Conservation (phyloP, 2,888 invertebrate species). For the Hyposoter dolosus region DNA sequence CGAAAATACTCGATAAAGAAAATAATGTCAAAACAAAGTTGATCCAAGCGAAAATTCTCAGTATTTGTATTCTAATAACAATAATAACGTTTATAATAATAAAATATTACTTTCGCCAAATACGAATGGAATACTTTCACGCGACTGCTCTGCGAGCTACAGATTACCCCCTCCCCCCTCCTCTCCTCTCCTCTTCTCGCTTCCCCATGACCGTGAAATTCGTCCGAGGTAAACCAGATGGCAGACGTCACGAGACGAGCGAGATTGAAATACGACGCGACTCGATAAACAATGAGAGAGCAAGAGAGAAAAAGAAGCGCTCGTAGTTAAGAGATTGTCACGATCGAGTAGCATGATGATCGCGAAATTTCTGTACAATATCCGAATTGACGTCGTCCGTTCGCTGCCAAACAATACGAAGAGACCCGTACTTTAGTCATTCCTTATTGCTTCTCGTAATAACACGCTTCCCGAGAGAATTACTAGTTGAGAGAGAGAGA, state of each 20-base stretch:
- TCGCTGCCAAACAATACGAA: constrained; percentile 42
- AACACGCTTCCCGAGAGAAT: constrained; percentile 62
- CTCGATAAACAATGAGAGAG: constrained; percentile 6
- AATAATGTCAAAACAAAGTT: constrained; percentile 2
- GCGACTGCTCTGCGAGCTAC: constrained; percentile 4
- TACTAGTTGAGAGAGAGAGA: constrained; percentile 28
- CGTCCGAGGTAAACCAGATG: constrained; percentile 36
- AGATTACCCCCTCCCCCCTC: neutral
- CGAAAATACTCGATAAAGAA: constrained; percentile 9
- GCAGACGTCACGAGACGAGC: constrained; percentile 15
- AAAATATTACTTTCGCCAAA: constrained; percentile 28
- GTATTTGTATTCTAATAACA: neutral
- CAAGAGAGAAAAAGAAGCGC: neutral
- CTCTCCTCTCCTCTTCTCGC: neutral
- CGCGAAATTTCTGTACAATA: constrained; percentile 27
- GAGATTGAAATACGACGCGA: constrained; percentile 47
- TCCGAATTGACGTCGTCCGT: constrained; percentile 64
- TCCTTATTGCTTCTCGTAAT: constrained; percentile 29
- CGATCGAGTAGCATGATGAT: constrained; percentile 58
- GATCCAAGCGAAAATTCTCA: neutral
- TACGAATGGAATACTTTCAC: constrained; percentile 31
- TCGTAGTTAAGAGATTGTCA: constrained; percentile 48
- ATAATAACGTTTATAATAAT: neutral
- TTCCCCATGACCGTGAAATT: constrained; percentile 58
- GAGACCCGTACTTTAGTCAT: constrained; percentile 37